A percentile compares a stretch with the other conserved stretches of the same genome.
phyloP scores from a whole-genome alignment of 2,113 vertebrate genomes.

The Ptyas mucosa region DNA sequence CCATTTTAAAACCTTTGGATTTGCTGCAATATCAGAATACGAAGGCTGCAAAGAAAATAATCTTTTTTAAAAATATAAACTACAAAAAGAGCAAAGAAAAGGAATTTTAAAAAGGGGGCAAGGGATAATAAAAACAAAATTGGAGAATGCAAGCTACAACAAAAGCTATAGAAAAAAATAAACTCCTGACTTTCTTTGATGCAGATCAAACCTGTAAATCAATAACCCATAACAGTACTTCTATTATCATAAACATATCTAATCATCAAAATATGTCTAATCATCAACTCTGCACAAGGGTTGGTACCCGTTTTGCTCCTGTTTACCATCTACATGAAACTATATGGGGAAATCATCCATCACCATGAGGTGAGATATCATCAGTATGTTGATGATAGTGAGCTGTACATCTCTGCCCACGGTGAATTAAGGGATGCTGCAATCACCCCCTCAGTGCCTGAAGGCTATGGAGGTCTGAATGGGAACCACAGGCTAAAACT shows the following conservation, averaged over 20 bases:
- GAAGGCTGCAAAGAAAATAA: constrained; percentile 79
- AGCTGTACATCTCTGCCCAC: not conserved
- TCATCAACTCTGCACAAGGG: not conserved
- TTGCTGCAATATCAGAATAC: constrained; percentile 93
- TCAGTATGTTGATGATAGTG: not conserved
- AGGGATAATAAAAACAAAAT: not conserved
- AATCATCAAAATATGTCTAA: not conserved
- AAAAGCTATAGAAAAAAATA: no score
- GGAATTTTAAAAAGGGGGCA: not conserved
- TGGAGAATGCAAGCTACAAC: not conserved
- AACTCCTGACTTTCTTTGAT: no score
- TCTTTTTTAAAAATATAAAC: not conserved
- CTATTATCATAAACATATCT: not conserved
- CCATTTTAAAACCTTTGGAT: constrained; percentile 96
- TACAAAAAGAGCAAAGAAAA: not conserved
- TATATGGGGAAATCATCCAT: not conserved
- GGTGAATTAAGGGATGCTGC: not conserved
- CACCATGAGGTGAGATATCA: not conserved
- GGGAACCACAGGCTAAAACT: no score
- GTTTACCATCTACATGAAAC: not conserved
- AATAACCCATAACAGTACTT: not conserved
- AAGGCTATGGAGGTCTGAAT: no score
- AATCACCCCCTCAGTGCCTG: not conserved
- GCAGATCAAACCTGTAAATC: no score
- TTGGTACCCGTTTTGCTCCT: not conserved